Percentiles rank a stretch among this genome's conserved stretches.
phyloP scores from a whole-genome alignment of 2,797 vertebrate species.

The Gobio occitaniae region DNA sequence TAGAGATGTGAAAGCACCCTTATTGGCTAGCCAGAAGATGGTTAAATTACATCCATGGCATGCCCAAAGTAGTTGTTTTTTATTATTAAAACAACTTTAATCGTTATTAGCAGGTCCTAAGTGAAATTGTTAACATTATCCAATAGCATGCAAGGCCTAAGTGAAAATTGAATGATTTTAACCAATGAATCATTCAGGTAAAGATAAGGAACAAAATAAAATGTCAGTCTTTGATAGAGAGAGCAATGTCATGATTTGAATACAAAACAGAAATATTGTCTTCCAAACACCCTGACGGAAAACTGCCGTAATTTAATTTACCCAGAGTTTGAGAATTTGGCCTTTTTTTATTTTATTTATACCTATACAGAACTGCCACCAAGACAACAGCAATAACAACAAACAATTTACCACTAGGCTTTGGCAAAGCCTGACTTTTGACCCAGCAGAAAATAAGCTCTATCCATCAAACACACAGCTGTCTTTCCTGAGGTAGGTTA shows the following conservation, averaged over 20 bases:
- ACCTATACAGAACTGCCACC: conserved; percentile 68
- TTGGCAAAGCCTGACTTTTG: conserved; percentile 38
- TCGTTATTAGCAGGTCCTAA: too few species aligned
- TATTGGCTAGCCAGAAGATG: too few species aligned
- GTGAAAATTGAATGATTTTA: neutral
- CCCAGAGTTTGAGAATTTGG: neutral
- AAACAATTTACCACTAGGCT: conserved; percentile 64
- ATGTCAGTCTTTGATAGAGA: neutral
- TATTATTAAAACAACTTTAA: too few species aligned
- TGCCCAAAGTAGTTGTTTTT: too few species aligned
- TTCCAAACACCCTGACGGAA: conserved; percentile 3
- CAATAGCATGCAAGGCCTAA: neutral
- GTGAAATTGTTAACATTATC: neutral
- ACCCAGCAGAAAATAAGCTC: conserved; percentile 51
- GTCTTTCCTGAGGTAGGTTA: conserved; percentile 44
- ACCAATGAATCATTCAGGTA: neutral
- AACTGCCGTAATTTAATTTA: conserved; percentile 27
- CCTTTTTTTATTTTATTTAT: neutral
- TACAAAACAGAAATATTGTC: neutral
- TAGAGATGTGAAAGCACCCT: too few species aligned
- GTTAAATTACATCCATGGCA: too few species aligned
- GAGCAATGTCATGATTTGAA: neutral
- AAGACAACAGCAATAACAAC: conserved; percentile 50
- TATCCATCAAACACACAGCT: conserved; percentile 46
- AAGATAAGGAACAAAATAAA: neutral